phyloP scores from a whole-genome alignment of 2,888 invertebrate genomes.

The Schizotus pectinicornis region DNA sequence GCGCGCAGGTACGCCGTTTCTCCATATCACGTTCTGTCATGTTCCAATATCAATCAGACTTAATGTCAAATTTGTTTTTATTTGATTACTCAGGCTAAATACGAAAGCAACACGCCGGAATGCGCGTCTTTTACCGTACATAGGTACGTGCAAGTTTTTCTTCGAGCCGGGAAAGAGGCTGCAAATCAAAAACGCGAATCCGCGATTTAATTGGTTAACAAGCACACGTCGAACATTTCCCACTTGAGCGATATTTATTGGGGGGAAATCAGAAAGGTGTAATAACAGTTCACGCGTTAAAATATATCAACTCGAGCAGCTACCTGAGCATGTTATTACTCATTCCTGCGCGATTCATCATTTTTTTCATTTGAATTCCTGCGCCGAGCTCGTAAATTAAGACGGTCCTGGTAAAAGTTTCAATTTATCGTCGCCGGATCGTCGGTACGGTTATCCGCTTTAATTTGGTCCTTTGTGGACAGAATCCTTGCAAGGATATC shows the following conservation, averaged over 20 bases:
- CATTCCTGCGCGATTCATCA: constrained; percentile 45
- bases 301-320: constrained; percentile 45
- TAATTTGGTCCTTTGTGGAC: constrained; percentile 37
- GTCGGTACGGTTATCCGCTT: constrained; percentile 6
- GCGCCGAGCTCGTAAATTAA: constrained; percentile 7
- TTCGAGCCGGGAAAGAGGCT: constrained; percentile 13
- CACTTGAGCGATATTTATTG: constrained; percentile 40
- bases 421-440: background rate
- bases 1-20: constrained; percentile 21
- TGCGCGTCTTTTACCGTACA: constrained; percentile 4
- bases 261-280: constrained; percentile 41
- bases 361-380: constrained; percentile 23
- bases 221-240: constrained; percentile 42
- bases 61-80: constrained; percentile 54
- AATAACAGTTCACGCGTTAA: constrained; percentile 45
- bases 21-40: constrained; percentile 44
- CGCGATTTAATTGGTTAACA: constrained; percentile 43
- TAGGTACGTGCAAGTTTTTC: constrained; percentile 23
- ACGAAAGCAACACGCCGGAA: constrained; percentile 33
- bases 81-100: constrained; percentile 47
- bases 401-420: background rate
- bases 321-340: constrained; percentile 51
- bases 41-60: constrained; percentile 55
- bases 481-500: constrained; percentile 37
- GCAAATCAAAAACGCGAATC: background rate